These are phyloP conservation scores for Apamea monoglypha DNA, from an alignment of 2,888 invertebrate genomes.

Conservation along the genomic window DNA sequence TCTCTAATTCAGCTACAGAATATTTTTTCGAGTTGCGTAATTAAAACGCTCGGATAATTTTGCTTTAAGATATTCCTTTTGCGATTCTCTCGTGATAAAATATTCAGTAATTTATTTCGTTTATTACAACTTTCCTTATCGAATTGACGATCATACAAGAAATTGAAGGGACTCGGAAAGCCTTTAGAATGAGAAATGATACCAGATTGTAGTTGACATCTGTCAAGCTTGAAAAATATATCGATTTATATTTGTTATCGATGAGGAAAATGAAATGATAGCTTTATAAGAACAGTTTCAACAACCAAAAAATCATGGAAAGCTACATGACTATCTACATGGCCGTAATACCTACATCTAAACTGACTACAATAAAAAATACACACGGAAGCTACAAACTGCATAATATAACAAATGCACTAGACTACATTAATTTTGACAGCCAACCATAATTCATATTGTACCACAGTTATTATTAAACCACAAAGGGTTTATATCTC, in stretches of 20 bases:
- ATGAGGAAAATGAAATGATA: not conserved
- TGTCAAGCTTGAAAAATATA: not conserved
- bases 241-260: constrained; percentile 4
- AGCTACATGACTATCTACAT: not conserved
- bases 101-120: constrained; percentile 37
- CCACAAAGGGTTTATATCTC: constrained; percentile 52
- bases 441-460: constrained; percentile 39
- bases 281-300: not conserved
- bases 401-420: constrained; percentile 38
- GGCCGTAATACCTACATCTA: not conserved
- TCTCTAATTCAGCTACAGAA: constrained; percentile 60
- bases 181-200: constrained; percentile 28
- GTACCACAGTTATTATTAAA: constrained; percentile 28
- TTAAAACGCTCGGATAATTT: constrained; percentile 55
- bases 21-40: constrained; percentile 54
- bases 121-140: constrained; percentile 27
- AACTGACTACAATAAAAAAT: not conserved
- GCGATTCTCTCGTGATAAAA: constrained; percentile 35
- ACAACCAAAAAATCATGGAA: not conserved
- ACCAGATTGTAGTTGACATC: constrained; percentile 14
- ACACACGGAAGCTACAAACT: constrained; percentile 36
- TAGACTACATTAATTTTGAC: constrained; percentile 42
- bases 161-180: constrained; percentile 5
- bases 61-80: constrained; percentile 36
- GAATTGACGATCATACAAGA: constrained; percentile 16